Percentiles rank a stretch among this genome's conserved stretches.
Conservation (phyloP, 2,113 vertebrate genomes). For the Cathartes aura region DNA sequence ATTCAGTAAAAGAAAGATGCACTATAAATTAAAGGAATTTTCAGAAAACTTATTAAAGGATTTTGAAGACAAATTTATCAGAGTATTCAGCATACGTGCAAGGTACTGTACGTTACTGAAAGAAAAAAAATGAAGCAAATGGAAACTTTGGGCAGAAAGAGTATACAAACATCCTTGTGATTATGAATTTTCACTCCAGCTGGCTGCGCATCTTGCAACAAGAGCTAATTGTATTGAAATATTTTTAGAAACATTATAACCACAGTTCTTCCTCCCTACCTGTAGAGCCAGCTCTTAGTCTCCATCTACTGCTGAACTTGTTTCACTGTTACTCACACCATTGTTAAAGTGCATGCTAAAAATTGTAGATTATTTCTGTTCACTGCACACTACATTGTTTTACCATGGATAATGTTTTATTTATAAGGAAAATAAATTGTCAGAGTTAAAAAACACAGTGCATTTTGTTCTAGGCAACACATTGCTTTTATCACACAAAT, state of each 20-base stretch:
- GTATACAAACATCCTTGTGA: background rate
- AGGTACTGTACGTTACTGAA: background rate
- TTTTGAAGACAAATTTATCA: background rate
- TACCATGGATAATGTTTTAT: slow-evolving; percentile 81
- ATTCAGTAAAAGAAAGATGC: background rate
- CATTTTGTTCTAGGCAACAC: slow-evolving; percentile 86
- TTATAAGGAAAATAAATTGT: slow-evolving; percentile 86
- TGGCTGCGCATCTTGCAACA: background rate
- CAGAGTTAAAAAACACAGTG: slow-evolving; percentile 80
- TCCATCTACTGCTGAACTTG: slow-evolving; percentile 76
- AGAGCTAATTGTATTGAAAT: background rate
- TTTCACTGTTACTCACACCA: slow-evolving; percentile 80
- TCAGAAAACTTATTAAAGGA: background rate
- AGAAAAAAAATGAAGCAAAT: background rate
- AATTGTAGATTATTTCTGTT: slow-evolving; percentile 81
- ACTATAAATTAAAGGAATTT: background rate
- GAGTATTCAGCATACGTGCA: background rate
- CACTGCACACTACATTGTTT: slow-evolving; percentile 78
- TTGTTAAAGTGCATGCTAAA: slow-evolving; percentile 78
- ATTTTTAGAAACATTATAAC: background rate
- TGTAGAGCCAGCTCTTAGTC: slow-evolving; percentile 69
- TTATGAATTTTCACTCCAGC: background rate
- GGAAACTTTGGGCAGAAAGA: background rate
- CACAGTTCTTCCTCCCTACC: slow-evolving; percentile 44
- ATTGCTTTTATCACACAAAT: slow-evolving; percentile 86